These are phyloP conservation scores for Cheilosia variabilis DNA, from an alignment of 2,888 invertebrate genomes.

Conservation along the genomic window DNA sequence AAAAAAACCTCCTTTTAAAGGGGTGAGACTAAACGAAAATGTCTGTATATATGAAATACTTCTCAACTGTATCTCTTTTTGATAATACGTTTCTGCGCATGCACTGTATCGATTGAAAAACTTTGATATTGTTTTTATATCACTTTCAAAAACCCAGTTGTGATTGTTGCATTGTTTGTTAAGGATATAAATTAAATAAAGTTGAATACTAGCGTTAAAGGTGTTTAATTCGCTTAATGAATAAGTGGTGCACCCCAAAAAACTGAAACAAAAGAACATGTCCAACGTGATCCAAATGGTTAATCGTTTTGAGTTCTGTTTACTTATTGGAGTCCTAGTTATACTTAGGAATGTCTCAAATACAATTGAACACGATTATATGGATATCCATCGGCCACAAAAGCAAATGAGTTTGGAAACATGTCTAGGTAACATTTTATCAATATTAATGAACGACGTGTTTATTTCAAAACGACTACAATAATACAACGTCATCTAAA, in stretches of 20 bases:
- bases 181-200: neutral
- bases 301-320: slow-evolving; percentile 18
- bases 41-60: neutral
- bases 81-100: neutral
- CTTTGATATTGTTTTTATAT: neutral
- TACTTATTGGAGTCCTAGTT: slow-evolving; percentile 34
- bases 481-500: no score
- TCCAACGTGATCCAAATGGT: neutral
- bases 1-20: neutral
- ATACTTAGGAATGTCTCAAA: slow-evolving; percentile 38
- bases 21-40: neutral
- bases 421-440: slow-evolving; percentile 80
- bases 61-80: neutral
- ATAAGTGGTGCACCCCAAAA: neutral
- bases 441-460: neutral
- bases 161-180: neutral
- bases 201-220: neutral
- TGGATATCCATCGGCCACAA: slow-evolving; percentile 79
- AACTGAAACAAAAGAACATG: neutral
- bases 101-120: neutral
- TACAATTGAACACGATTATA: slow-evolving; percentile 58
- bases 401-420: slow-evolving; percentile 83
- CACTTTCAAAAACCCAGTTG: neutral
- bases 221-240: neutral
- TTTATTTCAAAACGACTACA: no score